phyloP scores from a whole-genome alignment of 2,797 vertebrate genomes.

The Menidia menidia region DNA sequence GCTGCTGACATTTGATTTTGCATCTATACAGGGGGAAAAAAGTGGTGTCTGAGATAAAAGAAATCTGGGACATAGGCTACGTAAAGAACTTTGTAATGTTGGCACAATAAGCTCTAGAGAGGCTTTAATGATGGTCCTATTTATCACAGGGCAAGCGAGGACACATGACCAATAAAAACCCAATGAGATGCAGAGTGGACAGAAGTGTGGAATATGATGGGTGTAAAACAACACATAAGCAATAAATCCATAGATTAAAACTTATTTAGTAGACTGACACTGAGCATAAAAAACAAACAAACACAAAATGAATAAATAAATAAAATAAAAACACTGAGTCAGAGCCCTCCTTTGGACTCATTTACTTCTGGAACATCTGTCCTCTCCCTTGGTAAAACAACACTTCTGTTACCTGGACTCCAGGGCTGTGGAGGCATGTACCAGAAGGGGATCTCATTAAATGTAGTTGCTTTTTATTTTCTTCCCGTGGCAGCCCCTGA shows the following conservation, averaged over 20 bases:
- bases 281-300: not conserved
- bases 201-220: not conserved
- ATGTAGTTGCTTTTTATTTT: constrained; percentile 26
- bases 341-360: not conserved
- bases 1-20: constrained; percentile 12
- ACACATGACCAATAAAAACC: not conserved
- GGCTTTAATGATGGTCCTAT: not conserved
- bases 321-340: too few species aligned
- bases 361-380: constrained; percentile 1
- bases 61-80: not conserved
- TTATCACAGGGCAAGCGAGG: not conserved
- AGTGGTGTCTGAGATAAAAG: constrained; percentile 5
- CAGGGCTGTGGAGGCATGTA: constrained; percentile 20
- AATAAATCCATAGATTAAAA: not conserved
- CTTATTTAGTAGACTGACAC: not conserved
- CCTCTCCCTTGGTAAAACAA: constrained; percentile 29
- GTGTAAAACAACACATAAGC: not conserved
- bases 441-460: constrained; percentile 39
- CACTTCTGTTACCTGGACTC: constrained; percentile 38
- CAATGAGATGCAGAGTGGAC: not conserved
- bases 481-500: constrained; percentile 14
- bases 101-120: not conserved
- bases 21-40: not conserved
- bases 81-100: constrained; percentile 14
- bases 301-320: too few species aligned